These are phyloP conservation scores for Thamnophis elegans DNA, from an alignment of 2,797 vertebrate species.

Conservation along the genomic window DNA sequence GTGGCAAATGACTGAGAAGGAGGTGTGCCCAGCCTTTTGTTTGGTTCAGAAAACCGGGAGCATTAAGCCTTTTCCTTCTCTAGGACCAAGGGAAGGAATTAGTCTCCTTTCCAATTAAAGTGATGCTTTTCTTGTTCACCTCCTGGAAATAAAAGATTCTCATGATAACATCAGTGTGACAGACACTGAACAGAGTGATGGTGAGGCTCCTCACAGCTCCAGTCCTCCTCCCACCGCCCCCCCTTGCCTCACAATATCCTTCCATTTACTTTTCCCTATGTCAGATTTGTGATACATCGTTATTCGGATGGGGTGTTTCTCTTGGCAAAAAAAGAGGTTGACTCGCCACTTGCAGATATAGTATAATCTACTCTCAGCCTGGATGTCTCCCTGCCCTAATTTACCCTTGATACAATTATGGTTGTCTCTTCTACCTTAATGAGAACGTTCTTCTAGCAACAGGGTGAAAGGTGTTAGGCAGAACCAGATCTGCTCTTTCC, in stretches of 20 bases:
- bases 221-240: not conserved
- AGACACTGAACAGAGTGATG: not conserved
- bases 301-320: not conserved
- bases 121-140: not conserved
- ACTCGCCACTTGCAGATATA: not conserved
- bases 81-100: not conserved
- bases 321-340: too few species aligned
- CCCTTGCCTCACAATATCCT: not conserved
- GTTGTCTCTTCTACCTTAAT: slow-evolving; percentile 42
- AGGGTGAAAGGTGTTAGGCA: slow-evolving; percentile 47
- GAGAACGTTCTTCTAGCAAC: slow-evolving; percentile 41
- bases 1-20: not conserved
- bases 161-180: not conserved
- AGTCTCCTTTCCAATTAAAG: not conserved
- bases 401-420: slow-evolving; percentile 39
- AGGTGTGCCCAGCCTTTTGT: not conserved
- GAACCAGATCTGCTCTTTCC: slow-evolving; percentile 30
- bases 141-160: not conserved
- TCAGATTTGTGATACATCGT: not conserved
- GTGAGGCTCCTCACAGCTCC: not conserved
- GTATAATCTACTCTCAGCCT: not conserved
- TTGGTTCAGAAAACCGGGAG: not conserved
- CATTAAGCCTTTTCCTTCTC: not conserved
- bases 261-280: not conserved
- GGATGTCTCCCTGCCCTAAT: slow-evolving; percentile 9